Evolutionary conservation across 2,888 invertebrate genomes (phyloP).

Genomic region (Monoplex corrugatus): DNA sequence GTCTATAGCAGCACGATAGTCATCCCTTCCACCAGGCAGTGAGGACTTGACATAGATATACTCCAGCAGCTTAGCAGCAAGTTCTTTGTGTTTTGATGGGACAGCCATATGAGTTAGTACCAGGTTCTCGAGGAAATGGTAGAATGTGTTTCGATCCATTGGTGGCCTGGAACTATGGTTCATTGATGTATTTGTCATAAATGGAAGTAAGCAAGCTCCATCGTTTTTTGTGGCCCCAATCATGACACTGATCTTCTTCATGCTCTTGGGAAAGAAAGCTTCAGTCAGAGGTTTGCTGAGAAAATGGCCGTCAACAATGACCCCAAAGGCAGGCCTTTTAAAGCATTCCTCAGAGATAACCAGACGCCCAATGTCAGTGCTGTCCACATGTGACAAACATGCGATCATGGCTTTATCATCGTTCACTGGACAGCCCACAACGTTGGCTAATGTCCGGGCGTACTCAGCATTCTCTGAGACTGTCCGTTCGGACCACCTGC

Average conservation of each 20-base stretch:
- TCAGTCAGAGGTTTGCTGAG: not conserved
- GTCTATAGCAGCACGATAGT: not conserved
- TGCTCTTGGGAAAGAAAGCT: not conserved
- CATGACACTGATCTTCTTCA: not conserved
- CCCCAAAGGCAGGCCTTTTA: not conserved
- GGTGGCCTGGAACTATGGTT: not conserved
- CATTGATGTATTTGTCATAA: slow-evolving; percentile 57
- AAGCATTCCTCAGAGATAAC: not conserved
- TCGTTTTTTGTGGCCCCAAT: not conserved
- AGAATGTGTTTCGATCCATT: not conserved
- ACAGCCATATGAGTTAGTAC: not conserved
- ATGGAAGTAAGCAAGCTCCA: not conserved
- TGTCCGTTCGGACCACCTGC: slow-evolving; percentile 62
- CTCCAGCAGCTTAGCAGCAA: not conserved
- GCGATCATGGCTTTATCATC: not conserved
- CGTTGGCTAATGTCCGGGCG: slow-evolving; percentile 85
- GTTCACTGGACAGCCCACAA: not conserved
- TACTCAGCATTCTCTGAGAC: slow-evolving; percentile 82
- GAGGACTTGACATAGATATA: not conserved
- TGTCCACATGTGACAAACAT: not conserved
- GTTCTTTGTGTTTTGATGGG: not conserved
- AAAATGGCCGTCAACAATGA: not conserved
- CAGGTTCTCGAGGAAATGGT: not conserved
- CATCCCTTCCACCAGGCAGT: not conserved
- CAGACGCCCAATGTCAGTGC: not conserved